Conservation (phyloP, 2,113 vertebrate species). For the Ardeotis arabs region DNA sequence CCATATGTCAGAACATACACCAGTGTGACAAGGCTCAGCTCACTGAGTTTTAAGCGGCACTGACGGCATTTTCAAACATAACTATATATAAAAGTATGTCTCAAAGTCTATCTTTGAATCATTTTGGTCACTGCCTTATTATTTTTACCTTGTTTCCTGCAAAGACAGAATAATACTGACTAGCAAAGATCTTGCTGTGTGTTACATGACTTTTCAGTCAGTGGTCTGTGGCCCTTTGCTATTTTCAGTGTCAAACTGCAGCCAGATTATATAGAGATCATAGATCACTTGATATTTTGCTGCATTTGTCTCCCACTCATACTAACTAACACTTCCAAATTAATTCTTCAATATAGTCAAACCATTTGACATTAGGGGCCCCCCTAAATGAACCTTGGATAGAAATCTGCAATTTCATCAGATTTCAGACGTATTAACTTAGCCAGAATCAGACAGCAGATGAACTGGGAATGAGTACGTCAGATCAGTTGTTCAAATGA, state of each 20-base stretch:
- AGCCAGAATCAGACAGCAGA: neutral
- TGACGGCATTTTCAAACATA: neutral
- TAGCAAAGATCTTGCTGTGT: fast-evolving
- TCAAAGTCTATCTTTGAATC: neutral
- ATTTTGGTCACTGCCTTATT: neutral
- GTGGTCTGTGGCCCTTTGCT: neutral
- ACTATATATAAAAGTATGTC: neutral
- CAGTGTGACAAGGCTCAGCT: fast-evolving
- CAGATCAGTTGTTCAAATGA: neutral
- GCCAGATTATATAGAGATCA: neutral
- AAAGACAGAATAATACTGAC: neutral
- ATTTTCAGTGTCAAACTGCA: neutral
- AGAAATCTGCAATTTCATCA: neutral
- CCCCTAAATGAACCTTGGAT: neutral
- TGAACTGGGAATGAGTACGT: neutral
- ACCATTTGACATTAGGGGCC: neutral
- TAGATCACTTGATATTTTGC: neutral
- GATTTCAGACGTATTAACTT: neutral
- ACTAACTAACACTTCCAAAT: neutral
- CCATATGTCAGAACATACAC: fast-evolving
- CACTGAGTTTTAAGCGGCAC: neutral
- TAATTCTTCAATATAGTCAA: neutral
- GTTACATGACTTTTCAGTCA: no score
- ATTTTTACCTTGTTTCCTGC: neutral
- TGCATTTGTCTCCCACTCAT: neutral